A percentile compares a stretch with the other conserved stretches of the same genome.
These are phyloP conservation scores for Alosa sapidissima DNA, from an alignment of 2,797 vertebrate species.

Conservation along the genomic window DNA sequence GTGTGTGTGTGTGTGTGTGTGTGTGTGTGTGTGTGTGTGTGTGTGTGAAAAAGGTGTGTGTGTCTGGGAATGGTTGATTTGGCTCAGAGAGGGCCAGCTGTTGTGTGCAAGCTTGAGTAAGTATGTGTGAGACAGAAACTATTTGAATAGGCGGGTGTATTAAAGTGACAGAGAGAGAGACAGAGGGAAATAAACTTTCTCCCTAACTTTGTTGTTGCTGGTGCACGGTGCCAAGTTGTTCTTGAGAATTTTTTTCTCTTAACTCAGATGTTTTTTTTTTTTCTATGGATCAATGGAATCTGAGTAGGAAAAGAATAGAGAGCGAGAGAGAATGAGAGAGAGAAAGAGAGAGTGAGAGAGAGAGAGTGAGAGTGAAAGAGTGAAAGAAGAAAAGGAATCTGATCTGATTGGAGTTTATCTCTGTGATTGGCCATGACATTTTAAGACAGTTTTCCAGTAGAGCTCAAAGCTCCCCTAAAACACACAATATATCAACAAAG, in stretches of 20 bases:
- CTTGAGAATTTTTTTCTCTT: background rate
- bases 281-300: background rate
- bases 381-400: background rate
- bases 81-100: background rate
- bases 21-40: background rate
- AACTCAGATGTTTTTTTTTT: background rate
- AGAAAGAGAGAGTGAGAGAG: background rate
- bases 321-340: background rate
- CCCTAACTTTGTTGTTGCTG: no score
- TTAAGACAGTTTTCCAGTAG: background rate
- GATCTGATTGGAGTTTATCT: slow-evolving; percentile 24
- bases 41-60: background rate
- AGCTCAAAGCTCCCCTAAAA: background rate
- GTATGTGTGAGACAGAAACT: background rate
- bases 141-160: background rate
- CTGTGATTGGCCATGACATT: background rate
- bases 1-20: background rate
- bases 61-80: background rate
- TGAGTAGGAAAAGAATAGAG: background rate
- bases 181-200: background rate
- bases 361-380: background rate
- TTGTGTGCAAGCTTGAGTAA: background rate
- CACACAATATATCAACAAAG: background rate
- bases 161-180: background rate
- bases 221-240: no score